Evolutionary conservation across 2,888 invertebrate genomes (phyloP), one percentile per base, ranked within the genome.

Genomic region (Dichetophora obliterata): DNA sequence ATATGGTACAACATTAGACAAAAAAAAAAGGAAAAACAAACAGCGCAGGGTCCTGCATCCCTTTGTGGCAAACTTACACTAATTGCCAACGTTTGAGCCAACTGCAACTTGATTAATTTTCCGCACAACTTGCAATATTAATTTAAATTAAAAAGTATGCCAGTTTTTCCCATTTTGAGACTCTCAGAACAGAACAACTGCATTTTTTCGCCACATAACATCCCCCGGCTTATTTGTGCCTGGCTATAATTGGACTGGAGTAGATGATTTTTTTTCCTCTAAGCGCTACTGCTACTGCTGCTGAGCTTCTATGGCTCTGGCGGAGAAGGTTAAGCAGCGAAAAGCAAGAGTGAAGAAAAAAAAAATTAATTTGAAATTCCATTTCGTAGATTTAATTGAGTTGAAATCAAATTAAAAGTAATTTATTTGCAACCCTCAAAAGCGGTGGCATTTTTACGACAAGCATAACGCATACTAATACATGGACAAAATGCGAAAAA

Each of bases 331-430:
- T 14, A 24, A 31, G 63, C 31, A 34, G 31, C 34, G 63, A 63
- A n/a, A 43, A 43, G 68, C 50, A 59, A 37, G 19, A 71, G 52
- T 63, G 63, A 65, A 68, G 61, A 72, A 70, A 61, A 73, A 82
- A 83, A 83, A 85, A 86, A 83, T 85, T 85, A 86, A 87, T 88
- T 88, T 84, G 83, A 85, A 88, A 88, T 88, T 88, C 85, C 85
- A 88, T 88, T 88, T 87, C 85, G 84, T 83, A 82, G 83, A 87
- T 87, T 88, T 88, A 88, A 88, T 88, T 88, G 88, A 88, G 88
- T 87, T 88, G 87, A 88, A 88, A 88, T 88, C 86, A 86, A 88
- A 88, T 88, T 88, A 88, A 88, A 88, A 86, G 85, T 84, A 86
- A 86, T 87, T 86, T 85, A 86, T 85, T 87, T 86, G 82, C 85